Evolutionary conservation across 2,888 invertebrate genomes (phyloP).

Genomic region (Eilema caniola): DNA sequence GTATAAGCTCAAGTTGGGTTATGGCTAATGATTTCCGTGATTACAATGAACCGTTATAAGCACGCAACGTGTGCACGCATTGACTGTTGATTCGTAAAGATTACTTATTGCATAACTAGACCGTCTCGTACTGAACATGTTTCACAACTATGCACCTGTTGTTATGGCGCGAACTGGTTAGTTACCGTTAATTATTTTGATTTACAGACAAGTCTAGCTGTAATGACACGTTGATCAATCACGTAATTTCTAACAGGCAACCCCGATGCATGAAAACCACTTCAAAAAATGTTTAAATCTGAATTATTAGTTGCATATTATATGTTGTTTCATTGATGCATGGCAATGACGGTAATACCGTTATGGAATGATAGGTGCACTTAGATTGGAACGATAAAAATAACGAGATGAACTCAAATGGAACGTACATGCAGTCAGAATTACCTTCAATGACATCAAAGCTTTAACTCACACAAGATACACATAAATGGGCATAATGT

Average conservation of each 20-base stretch:
- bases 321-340: constrained; percentile 1
- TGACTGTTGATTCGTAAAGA: constrained; percentile 75
- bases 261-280: background rate
- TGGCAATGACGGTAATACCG: background rate
- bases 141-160: constrained; percentile 77
- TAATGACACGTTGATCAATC: constrained; percentile 26
- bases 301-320: background rate
- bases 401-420: constrained; percentile 48
- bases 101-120: constrained; percentile 79
- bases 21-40: constrained; percentile 72
- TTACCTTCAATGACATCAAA: constrained; percentile 38
- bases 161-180: constrained; percentile 69
- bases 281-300: background rate
- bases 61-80: constrained; percentile 69
- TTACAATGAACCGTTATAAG: constrained; percentile 78
- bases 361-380: constrained; percentile 23
- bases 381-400: constrained; percentile 47
- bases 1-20: constrained; percentile 29
- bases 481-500: constrained; percentile 26
- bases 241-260: constrained; percentile 18
- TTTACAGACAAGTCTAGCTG: constrained; percentile 29
- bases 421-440: constrained; percentile 22
- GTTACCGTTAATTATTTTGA: constrained; percentile 63
- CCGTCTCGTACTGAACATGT: constrained; percentile 71
- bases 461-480: constrained; percentile 25